Percentiles rank a stretch among this genome's conserved stretches.
Conservation (phyloP, 2,797 vertebrate genomes). For the Enteromius treurensis region DNA sequence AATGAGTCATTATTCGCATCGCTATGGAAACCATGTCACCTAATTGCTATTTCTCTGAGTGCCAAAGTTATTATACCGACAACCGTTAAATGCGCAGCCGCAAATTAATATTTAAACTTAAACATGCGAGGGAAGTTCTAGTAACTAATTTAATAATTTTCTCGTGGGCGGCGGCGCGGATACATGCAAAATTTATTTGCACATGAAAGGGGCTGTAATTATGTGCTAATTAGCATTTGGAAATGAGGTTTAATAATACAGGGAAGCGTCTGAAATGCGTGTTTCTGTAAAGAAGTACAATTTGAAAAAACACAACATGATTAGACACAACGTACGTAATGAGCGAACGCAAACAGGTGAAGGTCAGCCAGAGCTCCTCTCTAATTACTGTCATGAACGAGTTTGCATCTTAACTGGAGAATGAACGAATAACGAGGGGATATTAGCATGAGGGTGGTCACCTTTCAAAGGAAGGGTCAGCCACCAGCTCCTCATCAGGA, state of each 20-base stretch:
- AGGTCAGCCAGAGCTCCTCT: slow-evolving; percentile 32
- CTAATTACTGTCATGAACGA: slow-evolving; percentile 47
- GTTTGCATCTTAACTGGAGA: slow-evolving; percentile 38
- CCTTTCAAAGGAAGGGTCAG: slow-evolving; percentile 13
- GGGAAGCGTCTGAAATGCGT: slow-evolving; percentile 64
- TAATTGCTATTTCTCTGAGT: slow-evolving; percentile 79
- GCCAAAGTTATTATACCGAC: slow-evolving; percentile 75
- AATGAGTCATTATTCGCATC: not conserved
- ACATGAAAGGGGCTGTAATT: slow-evolving; percentile 80
- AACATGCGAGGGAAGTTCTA: slow-evolving; percentile 69
- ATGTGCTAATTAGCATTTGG: slow-evolving; percentile 79
- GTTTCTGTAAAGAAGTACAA: slow-evolving; percentile 64
- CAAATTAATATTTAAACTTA: slow-evolving; percentile 76
- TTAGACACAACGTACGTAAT: slow-evolving; percentile 68
- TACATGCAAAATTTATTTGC: slow-evolving; percentile 74
- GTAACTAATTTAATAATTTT: slow-evolving; percentile 69
- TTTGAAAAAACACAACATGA: slow-evolving; percentile 65
- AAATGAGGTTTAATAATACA: slow-evolving; percentile 77
- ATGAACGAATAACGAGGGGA: not conserved
- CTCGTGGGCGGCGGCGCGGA: slow-evolving; percentile 42
- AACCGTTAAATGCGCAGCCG: slow-evolving; percentile 75
- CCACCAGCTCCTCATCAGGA: not conserved
- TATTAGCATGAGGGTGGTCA: slow-evolving; percentile 22
- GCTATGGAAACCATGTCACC: slow-evolving; percentile 51
- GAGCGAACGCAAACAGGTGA: slow-evolving; percentile 29